Percentiles rank a stretch among this genome's conserved stretches.
These are phyloP conservation scores for Lacanobia oleracea DNA, from an alignment of 2,888 invertebrate genomes.

Conservation along the genomic window DNA sequence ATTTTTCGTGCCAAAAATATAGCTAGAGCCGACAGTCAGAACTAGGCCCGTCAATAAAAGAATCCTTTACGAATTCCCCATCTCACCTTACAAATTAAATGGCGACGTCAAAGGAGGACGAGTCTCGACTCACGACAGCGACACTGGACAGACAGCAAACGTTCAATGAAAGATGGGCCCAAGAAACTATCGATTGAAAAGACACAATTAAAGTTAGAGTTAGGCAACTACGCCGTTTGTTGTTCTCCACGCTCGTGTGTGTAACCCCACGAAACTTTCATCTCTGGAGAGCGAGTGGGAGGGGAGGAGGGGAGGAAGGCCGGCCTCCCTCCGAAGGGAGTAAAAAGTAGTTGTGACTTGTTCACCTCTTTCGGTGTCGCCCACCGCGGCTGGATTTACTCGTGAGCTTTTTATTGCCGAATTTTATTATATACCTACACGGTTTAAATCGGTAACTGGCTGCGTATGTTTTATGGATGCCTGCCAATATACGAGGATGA, in stretches of 20 bases:
- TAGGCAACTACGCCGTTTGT: slow-evolving; percentile 88
- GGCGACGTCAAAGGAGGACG: slow-evolving; percentile 67
- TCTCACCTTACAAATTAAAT: slow-evolving; percentile 67
- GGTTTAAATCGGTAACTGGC: slow-evolving; percentile 61
- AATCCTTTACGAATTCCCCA: slow-evolving; percentile 60
- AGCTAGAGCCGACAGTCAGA: slow-evolving; percentile 26
- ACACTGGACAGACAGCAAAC: slow-evolving; percentile 67
- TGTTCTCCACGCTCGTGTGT: slow-evolving; percentile 85
- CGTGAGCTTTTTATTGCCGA: slow-evolving; percentile 77
- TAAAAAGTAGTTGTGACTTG: slow-evolving; percentile 90
- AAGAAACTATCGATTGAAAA: slow-evolving; percentile 89
- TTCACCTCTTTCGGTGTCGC: slow-evolving; percentile 90
- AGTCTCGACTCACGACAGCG: slow-evolving; percentile 30
- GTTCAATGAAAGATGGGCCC: slow-evolving; percentile 77
- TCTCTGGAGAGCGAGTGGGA: slow-evolving; percentile 84
- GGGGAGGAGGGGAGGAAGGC: slow-evolving; percentile 72
- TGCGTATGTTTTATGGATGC: slow-evolving; percentile 40
- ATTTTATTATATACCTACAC: slow-evolving; percentile 66
- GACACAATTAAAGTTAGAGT: slow-evolving; percentile 90
- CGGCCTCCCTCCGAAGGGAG: slow-evolving; percentile 87
- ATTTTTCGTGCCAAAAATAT: slow-evolving; percentile 38
- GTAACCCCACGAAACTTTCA: slow-evolving; percentile 90
- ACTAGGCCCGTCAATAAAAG: slow-evolving; percentile 59
- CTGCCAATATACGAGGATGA: neutral
- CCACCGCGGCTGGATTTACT: slow-evolving; percentile 82